A percentile compares a stretch with the other conserved stretches of the same genome.
These are phyloP conservation scores for Heteractis magnifica DNA, from an alignment of 92 coral and sea anemone genomes.

Conservation along the genomic window DNA sequence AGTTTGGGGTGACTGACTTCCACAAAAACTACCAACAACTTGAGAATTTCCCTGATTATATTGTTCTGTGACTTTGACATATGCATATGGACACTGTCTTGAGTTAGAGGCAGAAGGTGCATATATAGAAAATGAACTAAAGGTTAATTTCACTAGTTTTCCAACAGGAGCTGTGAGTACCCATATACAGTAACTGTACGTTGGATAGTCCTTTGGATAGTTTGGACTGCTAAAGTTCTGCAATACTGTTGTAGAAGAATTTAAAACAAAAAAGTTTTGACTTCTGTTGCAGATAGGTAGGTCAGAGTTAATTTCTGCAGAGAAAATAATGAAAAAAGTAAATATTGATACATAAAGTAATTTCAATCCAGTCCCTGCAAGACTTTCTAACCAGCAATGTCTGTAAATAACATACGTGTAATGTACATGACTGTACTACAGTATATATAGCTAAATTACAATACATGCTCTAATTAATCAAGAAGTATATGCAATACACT, in stretches of 20 bases:
- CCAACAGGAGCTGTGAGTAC: constrained; percentile 30
- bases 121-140: constrained; percentile 41
- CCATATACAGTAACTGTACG: constrained; percentile 35
- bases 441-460: no score
- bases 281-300: constrained; percentile 46
- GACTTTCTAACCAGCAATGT: neutral
- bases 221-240: constrained; percentile 49
- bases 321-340: no score
- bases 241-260: constrained; percentile 24
- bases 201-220: constrained; percentile 32
- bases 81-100: constrained; percentile 39
- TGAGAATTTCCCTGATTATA: constrained; percentile 24
- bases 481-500: no score
- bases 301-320: constrained; percentile 27
- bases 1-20: constrained; percentile 32
- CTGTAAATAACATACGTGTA: no score
- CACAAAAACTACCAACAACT: constrained; percentile 44
- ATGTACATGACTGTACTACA: no score
- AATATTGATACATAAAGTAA: no score
- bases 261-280: constrained; percentile 29
- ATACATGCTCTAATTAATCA: no score
- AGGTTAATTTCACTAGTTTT: constrained; percentile 34
- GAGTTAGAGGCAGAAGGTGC: constrained; percentile 22
- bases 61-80: constrained; percentile 30
- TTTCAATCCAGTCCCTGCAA: no score